phyloP scores from a whole-genome alignment of 2,797 vertebrate species.

The Poliocrania exsul region DNA sequence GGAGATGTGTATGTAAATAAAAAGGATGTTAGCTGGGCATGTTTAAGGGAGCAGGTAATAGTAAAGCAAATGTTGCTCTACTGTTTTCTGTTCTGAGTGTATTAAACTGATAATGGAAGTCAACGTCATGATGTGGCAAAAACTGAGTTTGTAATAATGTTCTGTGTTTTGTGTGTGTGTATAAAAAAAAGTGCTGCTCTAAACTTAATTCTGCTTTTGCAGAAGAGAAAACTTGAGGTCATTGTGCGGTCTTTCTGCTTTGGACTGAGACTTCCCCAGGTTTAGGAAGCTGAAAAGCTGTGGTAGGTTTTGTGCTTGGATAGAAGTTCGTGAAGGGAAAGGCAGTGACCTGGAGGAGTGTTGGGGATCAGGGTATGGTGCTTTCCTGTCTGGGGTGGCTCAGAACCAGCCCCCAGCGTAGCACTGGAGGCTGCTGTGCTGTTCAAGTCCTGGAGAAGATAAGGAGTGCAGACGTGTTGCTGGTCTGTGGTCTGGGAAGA shows the following conservation, averaged over 20 bases:
- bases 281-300: background rate
- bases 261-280: background rate
- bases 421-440: background rate
- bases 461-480: background rate
- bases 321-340: background rate
- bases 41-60: background rate
- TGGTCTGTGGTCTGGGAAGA: background rate
- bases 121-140: background rate
- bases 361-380: background rate
- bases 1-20: background rate
- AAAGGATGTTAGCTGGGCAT: background rate
- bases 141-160: background rate
- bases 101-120: background rate
- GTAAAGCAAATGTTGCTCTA: background rate
- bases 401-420: background rate
- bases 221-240: background rate
- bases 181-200: background rate
- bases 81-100: background rate
- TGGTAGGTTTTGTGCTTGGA: background rate
- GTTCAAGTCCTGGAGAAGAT: background rate
- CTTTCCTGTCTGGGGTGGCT: background rate
- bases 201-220: background rate
- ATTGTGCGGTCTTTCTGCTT: background rate
- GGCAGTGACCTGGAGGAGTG: background rate
- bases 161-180: background rate